phyloP scores from a whole-genome alignment of 1,140 invertebrate species.

The Drosophila erecta region DNA sequence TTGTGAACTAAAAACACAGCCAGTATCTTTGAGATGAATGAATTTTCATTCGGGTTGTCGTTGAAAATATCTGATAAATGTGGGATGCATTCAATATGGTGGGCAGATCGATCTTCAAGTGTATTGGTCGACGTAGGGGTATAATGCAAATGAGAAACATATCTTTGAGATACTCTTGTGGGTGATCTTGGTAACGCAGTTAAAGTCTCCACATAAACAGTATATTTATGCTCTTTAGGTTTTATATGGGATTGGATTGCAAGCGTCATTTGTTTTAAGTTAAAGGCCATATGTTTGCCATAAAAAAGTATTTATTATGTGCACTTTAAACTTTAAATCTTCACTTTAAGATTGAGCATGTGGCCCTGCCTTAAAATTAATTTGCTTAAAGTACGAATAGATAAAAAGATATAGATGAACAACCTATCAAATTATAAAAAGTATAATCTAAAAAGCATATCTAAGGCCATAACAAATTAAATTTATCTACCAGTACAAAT shows the following conservation, averaged over 20 bases:
- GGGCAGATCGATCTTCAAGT: conserved; percentile 19
- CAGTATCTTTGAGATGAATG: conserved; percentile 14
- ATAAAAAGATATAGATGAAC: too few species aligned
- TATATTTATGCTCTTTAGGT: too few species aligned
- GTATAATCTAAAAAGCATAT: too few species aligned
- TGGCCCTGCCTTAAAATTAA: too few species aligned
- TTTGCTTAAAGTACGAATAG: too few species aligned
- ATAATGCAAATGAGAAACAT: conserved; percentile 7
- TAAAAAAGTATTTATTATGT: too few species aligned
- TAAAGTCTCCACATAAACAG: neutral
- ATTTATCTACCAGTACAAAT: neutral
- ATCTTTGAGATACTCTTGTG: conserved; percentile 27
- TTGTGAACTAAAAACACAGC: conserved; percentile 52
- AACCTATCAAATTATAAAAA: too few species aligned
- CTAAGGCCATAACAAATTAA: neutral
- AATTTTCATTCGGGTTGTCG: conserved; percentile 24
- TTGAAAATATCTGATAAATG: conserved; percentile 7
- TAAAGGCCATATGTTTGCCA: too few species aligned
- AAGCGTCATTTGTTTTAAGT: too few species aligned
- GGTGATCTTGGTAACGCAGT: conserved; percentile 1
- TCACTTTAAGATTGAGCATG: too few species aligned
- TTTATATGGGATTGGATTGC: too few species aligned
- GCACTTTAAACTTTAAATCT: too few species aligned
- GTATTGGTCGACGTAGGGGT: neutral
- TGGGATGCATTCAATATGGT: conserved; percentile 22